A percentile compares a stretch with the other conserved stretches of the same genome.
Evolutionary conservation across 1,140 invertebrate genomes (phyloP).

Genomic region (Drosophila aff.): DNA sequence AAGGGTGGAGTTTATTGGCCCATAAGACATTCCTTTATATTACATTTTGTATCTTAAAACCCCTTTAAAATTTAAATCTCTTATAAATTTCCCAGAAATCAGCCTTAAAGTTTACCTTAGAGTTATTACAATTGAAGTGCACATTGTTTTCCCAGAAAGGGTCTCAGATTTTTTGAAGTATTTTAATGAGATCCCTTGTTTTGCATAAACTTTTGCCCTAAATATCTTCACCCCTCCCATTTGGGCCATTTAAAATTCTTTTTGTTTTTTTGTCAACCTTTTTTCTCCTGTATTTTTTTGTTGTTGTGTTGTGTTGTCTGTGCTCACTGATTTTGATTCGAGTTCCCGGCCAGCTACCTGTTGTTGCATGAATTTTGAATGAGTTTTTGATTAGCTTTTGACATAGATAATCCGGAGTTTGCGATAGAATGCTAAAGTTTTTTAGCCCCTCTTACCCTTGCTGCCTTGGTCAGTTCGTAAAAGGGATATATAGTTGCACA

Average conservation of each 20-base stretch:
- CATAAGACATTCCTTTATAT: neutral
- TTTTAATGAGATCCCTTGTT: constrained; percentile 43
- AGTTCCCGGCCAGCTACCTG: constrained; percentile 33
- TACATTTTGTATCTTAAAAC: neutral
- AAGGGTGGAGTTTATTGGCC: too few species aligned
- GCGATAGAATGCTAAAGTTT: constrained; percentile 33
- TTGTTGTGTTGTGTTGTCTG: neutral
- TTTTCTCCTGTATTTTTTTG: neutral
- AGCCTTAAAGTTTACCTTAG: constrained; percentile 2
- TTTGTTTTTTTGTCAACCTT: constrained; percentile 50
- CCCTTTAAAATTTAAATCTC: neutral
- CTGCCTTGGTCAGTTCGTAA: neutral
- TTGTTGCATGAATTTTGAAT: constrained; percentile 72
- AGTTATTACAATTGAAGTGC: constrained; percentile 13
- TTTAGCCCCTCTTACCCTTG: neutral
- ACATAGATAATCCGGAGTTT: constrained; percentile 35
- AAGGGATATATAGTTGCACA: neutral
- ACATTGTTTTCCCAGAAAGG: constrained; percentile 14
- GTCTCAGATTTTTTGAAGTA: constrained; percentile 27
- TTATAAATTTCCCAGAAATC: neutral
- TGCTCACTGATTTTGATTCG: constrained; percentile 23
- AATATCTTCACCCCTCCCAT: constrained; percentile 27
- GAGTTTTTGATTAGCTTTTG: constrained; percentile 77
- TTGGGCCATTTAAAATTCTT: constrained; percentile 58
- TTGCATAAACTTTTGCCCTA: constrained; percentile 48